phyloP scores from a whole-genome alignment of 2,113 vertebrate species.

The Fulmarus glacialis region DNA sequence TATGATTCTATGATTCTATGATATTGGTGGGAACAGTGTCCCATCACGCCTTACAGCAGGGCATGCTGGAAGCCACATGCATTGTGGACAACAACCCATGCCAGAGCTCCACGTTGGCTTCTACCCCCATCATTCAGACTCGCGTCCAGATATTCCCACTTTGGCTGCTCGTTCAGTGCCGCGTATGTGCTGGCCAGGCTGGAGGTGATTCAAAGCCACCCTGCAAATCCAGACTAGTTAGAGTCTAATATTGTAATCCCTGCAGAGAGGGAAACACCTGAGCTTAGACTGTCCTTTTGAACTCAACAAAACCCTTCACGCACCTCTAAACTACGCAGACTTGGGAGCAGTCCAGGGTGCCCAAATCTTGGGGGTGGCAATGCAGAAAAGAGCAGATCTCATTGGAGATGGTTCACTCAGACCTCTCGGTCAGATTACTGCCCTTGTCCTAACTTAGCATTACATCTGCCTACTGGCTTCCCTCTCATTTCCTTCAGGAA shows the following conservation, averaged over 20 bases:
- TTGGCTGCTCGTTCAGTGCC: background rate
- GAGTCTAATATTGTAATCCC: background rate
- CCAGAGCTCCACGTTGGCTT: background rate
- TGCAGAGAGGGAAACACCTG: background rate
- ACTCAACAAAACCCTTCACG: background rate
- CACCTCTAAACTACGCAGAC: background rate
- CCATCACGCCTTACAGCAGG: fast-evolving
- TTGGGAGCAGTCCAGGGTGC: background rate
- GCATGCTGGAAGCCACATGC: background rate
- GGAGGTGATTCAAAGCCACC: background rate
- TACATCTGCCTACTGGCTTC: background rate
- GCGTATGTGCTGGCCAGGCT: background rate
- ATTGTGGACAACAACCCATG: fast-evolving
- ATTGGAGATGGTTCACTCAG: background rate
- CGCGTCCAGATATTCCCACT: fast-evolving
- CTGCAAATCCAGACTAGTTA: background rate
- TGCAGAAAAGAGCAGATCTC: background rate
- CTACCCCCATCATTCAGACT: fast-evolving
- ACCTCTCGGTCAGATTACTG: background rate
- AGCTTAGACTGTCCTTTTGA: background rate
- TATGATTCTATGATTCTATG: no score
- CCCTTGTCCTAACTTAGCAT: background rate
- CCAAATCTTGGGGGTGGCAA: background rate
- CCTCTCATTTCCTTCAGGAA: background rate
- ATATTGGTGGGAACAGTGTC: background rate